A percentile compares a stretch with the other conserved stretches of the same genome.
Evolutionary conservation across 2,888 invertebrate species (phyloP).

Genomic region (Exephanes ischioxanthus): DNA sequence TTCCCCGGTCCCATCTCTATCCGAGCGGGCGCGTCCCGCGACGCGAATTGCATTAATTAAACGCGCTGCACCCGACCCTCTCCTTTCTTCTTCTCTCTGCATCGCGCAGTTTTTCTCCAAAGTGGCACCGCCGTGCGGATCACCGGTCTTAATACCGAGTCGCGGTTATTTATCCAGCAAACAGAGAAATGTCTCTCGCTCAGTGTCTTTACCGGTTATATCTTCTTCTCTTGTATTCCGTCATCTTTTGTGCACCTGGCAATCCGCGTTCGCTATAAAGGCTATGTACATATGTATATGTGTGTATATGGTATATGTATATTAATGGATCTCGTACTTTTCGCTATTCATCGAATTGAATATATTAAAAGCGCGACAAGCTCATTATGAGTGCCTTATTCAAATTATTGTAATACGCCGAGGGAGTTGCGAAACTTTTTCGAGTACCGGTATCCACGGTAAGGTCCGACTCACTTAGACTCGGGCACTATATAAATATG

Average conservation of each 20-base stretch:
- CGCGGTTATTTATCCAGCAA: constrained; percentile 54
- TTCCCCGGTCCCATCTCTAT: constrained; percentile 27
- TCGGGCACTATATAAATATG: constrained; percentile 1
- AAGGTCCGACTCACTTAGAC: not conserved
- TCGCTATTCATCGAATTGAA: constrained; percentile 28
- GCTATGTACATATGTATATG: not conserved
- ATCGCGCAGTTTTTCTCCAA: constrained; percentile 12
- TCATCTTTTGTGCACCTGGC: constrained; percentile 28
- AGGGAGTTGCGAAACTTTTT: constrained; percentile 22
- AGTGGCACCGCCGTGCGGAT: constrained; percentile 26
- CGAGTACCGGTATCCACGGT: not conserved
- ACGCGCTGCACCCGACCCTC: constrained; percentile 31
- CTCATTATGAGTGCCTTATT: constrained; percentile 35
- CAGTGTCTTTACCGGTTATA: not conserved
- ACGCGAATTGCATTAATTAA: constrained; percentile 57
- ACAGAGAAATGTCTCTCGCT: constrained; percentile 22
- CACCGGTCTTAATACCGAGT: constrained; percentile 48
- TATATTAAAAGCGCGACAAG: constrained; percentile 36
- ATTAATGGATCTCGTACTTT: not conserved
- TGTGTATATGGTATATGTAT: not conserved
- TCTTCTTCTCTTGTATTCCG: not conserved
- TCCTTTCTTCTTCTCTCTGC: constrained; percentile 7
- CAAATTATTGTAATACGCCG: constrained; percentile 32
- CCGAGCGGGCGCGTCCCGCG: constrained; percentile 38
- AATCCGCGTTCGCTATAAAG: not conserved